Conservation (phyloP, 2,888 invertebrate genomes). For the Drosophila neotestacea region DNA sequence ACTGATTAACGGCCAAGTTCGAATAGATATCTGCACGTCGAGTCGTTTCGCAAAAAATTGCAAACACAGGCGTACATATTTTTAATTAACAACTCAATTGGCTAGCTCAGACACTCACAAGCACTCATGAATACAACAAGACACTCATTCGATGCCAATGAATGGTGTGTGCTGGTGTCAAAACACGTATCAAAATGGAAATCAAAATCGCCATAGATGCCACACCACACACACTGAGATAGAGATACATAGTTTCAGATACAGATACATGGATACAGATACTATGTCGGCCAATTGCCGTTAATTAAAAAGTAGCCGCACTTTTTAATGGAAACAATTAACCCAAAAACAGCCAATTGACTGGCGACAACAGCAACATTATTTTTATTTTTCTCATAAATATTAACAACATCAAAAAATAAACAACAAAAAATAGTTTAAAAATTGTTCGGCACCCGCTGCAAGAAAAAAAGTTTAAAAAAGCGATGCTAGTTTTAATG, state of each 20-base stretch:
- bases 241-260: constrained; percentile 20
- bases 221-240: constrained; percentile 29
- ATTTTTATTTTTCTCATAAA: constrained; percentile 36
- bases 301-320: constrained; percentile 78
- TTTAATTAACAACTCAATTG: constrained; percentile 80
- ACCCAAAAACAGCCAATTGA: constrained; percentile 77
- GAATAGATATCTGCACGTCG: constrained; percentile 60
- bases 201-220: constrained; percentile 62
- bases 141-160: constrained; percentile 4
- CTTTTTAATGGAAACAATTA: constrained; percentile 82
- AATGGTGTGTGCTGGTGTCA: constrained; percentile 62
- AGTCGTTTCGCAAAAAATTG: constrained; percentile 28
- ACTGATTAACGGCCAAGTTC: constrained; percentile 43
- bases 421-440: constrained; percentile 26
- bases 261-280: constrained; percentile 31
- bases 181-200: constrained; percentile 78
- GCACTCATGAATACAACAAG: constrained; percentile 34
- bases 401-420: constrained; percentile 33
- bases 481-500: constrained; percentile 27
- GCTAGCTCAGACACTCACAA: constrained; percentile 35
- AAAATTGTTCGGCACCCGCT: constrained; percentile 43
- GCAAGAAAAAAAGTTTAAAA: constrained; percentile 5
- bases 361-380: constrained; percentile 54
- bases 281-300: constrained; percentile 68
- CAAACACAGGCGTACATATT: constrained; percentile 41